Evolutionary conservation across 2,113 vertebrate species (phyloP).

Genomic region (Corythaeola cristata): DNA sequence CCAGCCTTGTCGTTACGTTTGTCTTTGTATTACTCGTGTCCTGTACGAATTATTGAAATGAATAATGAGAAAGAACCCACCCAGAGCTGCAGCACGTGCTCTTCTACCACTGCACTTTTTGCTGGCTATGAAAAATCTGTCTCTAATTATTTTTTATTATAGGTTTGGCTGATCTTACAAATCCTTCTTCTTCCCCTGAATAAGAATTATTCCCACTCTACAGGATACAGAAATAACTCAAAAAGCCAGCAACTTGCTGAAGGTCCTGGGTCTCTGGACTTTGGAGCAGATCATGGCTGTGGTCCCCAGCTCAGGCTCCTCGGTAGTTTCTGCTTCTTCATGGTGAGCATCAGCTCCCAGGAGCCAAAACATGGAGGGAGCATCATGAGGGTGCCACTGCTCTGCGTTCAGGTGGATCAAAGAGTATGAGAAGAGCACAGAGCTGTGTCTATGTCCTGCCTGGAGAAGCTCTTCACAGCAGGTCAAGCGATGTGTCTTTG

Average conservation of each 20-base stretch:
- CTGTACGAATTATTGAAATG: neutral
- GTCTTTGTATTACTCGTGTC: neutral
- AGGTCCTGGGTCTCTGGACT: neutral
- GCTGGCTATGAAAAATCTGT: neutral
- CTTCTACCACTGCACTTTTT: neutral
- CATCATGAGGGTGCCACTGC: neutral
- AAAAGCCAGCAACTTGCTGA: neutral
- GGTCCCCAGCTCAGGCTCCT: neutral
- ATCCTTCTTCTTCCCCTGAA: neutral
- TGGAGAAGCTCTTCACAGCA: neutral
- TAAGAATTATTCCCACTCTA: neutral
- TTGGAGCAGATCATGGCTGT: neutral
- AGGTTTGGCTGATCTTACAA: neutral
- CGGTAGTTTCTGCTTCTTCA: neutral
- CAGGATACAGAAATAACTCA: neutral
- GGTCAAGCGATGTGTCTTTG: neutral
- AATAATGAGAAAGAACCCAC: neutral
- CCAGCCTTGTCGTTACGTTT: neutral
- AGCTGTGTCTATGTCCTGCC: neutral
- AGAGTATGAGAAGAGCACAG: neutral
- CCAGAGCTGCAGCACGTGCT: neutral
- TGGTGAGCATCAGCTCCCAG: neutral
- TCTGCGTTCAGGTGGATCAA: neutral
- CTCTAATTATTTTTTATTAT: neutral
- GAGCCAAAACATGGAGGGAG: neutral